Conservation (phyloP, 2,113 vertebrate species). For the Nibea coibor region DNA sequence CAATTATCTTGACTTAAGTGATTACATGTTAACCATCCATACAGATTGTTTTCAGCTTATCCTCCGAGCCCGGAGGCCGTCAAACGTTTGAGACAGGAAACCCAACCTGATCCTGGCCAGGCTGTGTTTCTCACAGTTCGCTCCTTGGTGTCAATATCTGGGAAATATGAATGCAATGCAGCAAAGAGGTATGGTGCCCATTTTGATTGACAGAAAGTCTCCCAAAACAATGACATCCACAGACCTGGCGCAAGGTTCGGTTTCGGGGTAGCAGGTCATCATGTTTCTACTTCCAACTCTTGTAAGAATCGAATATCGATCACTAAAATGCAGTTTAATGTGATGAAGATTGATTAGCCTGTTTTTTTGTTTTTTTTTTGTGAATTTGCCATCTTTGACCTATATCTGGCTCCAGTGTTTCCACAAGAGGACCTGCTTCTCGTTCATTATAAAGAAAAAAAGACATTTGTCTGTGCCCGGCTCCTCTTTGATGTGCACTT, state of each 20-base stretch:
- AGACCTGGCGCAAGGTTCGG: not conserved
- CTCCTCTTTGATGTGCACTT: conserved; percentile 71
- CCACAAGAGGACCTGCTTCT: conserved; percentile 51
- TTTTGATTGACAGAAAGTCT: conserved; percentile 32
- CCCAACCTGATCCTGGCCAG: not conserved
- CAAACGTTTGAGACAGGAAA: not conserved
- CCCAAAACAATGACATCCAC: not conserved
- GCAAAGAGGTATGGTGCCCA: not conserved
- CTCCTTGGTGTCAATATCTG: conserved; percentile 8
- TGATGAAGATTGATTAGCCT: conserved; percentile 1
- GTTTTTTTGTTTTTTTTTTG: no score
- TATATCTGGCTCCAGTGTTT: conserved; percentile 26
- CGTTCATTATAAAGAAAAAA: conserved; percentile 71
- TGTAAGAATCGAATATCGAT: conserved; percentile 8
- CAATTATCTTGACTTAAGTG: not conserved
- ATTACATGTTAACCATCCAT: not conserved
- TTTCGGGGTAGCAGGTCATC: not conserved
- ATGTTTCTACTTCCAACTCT: not conserved
- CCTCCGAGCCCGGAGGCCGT: conserved; percentile 9
- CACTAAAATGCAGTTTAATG: conserved; percentile 34
- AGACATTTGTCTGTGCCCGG: conserved; percentile 67
- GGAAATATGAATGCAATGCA: conserved; percentile 39
- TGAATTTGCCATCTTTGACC: conserved; percentile 4
- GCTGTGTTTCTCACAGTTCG: conserved; percentile 6
- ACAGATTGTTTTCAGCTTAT: conserved; percentile 6